phyloP scores from a whole-genome alignment of 2,888 invertebrate genomes.

The Seira ritae region DNA sequence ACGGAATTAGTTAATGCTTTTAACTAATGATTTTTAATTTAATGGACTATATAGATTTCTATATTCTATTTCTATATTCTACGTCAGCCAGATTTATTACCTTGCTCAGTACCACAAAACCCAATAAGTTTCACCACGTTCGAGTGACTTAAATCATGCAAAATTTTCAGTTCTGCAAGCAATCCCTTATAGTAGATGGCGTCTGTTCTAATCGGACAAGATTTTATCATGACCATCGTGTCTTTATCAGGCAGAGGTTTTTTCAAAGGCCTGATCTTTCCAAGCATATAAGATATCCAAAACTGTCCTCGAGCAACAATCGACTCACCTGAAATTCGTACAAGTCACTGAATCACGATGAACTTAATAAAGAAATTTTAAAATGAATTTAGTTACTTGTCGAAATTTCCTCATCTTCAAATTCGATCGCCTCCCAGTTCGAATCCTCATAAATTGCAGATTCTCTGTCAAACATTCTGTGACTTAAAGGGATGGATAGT shows the following conservation, averaged over 20 bases:
- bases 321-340: conserved; percentile 26
- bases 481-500: too few species aligned
- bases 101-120: conserved; percentile 25
- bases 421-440: conserved; percentile 33
- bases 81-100: not conserved
- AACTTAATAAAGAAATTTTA: not conserved
- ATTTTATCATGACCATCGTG: conserved; percentile 43
- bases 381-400: conserved; percentile 30
- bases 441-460: conserved; percentile 32
- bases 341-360: not conserved
- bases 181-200: conserved; percentile 36
- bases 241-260: conserved; percentile 11
- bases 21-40: not conserved
- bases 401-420: conserved; percentile 41
- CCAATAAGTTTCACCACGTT: conserved; percentile 43
- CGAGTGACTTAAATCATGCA: conserved; percentile 38
- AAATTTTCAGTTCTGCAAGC: conserved; percentile 36
- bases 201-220: not conserved
- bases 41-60: conserved; percentile 2
- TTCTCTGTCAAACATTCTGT: too few species aligned
- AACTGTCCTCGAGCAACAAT: conserved; percentile 60
- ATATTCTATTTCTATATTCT: not conserved
- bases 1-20: not conserved
- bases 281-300: conserved; percentile 50
- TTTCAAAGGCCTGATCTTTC: conserved; percentile 10